Base-by-base conservation (phyloP, 2,797 vertebrate genomes). In the Hozukius guyotensis region DNA sequence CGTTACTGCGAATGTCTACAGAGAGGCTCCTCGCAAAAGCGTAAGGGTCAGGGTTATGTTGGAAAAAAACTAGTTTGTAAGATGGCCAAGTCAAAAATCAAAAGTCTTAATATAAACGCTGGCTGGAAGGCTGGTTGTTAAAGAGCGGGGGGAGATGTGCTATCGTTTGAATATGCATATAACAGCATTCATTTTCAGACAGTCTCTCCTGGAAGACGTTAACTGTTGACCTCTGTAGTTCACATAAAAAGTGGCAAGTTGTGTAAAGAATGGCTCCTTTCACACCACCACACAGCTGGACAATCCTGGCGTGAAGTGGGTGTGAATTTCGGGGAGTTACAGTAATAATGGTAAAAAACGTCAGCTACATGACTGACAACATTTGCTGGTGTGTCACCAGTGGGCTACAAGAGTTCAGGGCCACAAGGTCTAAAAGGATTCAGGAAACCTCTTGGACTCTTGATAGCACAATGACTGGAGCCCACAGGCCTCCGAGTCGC, bases 391-490 rank as follows among this genome's bases (percentile, higher is more conserved):
- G 11, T 52, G 27, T 9, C 10, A 49, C 14, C 57, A 56, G 22
- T 4, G 10, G 7, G 9, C 6, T 27, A 14, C n/a, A 42, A 64
- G 7, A 42, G 20, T 52, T 56, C n/a, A 38, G 18, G 56, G 20
- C 20, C 11, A 29, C 34, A 27, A 22, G 13, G 11, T 36, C 77
- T 66, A 53, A 77, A 83, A 81, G 22, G n/a, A 34, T 67, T 83
- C 25, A 67, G 68, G 34, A 83, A 75, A 76, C 65, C 49, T 63
- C 36, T 49, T 27, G 0, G 34, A 69, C 73, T 83, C 65, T 69
- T 78, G 71, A 78, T 74, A 80, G 65, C 20, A 80, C 3, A 74
- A 34, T 36, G 90, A 76, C 70, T 82, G 22, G 56, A 83, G 78
- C 72, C 67, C 72, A 68, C 53, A 57, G 78, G 76, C 85, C 72